Conservation (phyloP, 2,888 invertebrate species). For the Drosophila meridionalis region DNA sequence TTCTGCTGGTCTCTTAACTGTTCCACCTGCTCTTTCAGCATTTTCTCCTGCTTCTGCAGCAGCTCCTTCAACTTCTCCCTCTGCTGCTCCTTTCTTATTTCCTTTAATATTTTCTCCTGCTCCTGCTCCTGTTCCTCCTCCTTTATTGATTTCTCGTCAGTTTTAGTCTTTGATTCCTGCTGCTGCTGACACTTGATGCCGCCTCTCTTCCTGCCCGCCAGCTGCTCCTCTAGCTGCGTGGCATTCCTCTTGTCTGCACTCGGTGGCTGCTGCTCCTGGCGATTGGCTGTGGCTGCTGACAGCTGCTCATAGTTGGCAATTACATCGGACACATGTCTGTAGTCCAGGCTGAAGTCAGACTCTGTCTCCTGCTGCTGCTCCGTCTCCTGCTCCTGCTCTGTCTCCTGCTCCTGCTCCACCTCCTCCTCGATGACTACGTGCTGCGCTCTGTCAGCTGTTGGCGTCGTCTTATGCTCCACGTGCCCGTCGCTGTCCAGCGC, state of each 20-base stretch:
- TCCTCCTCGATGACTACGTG: constrained; percentile 68
- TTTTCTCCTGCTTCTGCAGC: neutral
- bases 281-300: constrained; percentile 23
- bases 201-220: neutral
- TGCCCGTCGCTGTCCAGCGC: constrained; percentile 54
- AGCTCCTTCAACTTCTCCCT: neutral
- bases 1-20: neutral
- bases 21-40: constrained; percentile 1
- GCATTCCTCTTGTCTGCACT: constrained; percentile 3
- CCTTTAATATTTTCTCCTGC: constrained; percentile 4
- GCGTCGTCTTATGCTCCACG: constrained; percentile 57
- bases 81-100: neutral
- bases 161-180: neutral
- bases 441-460: constrained; percentile 55
- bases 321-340: constrained; percentile 69
- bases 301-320: constrained; percentile 79
- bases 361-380: constrained; percentile 13
- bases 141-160: constrained; percentile 1
- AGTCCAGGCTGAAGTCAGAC: constrained; percentile 43
- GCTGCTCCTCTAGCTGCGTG: neutral
- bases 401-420: constrained; percentile 15
- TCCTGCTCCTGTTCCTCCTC: neutral
- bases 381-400: neutral
- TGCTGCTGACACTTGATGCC: constrained; percentile 1
- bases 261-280: constrained; percentile 3